Conservation (phyloP, 2,113 vertebrate species). For the Manacus vitellinus region DNA sequence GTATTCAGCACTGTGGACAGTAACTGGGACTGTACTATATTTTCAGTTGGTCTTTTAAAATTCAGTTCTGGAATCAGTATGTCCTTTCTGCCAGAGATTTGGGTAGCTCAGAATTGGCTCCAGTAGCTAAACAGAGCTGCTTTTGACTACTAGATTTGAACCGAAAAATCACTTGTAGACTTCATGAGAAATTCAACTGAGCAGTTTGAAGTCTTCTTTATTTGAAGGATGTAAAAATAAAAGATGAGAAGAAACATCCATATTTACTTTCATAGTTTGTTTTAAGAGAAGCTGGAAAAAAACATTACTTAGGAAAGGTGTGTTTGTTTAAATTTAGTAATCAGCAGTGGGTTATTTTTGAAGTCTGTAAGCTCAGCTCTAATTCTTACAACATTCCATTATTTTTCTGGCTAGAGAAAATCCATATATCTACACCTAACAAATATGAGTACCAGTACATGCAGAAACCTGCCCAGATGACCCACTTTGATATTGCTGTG, state of each 20-base stretch:
- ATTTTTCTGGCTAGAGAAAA: slow-evolving; percentile 83
- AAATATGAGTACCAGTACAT: slow-evolving; percentile 95
- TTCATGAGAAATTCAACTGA: background rate
- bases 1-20: slow-evolving; percentile 67
- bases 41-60: slow-evolving; percentile 3
- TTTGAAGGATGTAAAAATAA: background rate
- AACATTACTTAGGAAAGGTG: background rate
- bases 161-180: background rate
- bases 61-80: slow-evolving; percentile 23
- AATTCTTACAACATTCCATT: background rate
- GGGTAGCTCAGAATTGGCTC: background rate
- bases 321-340: background rate
- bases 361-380: background rate
- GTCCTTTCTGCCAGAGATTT: slow-evolving; percentile 10
- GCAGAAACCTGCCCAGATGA: slow-evolving; percentile 86
- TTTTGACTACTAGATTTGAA: slow-evolving; percentile 35
- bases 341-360: background rate
- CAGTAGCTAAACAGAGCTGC: slow-evolving; percentile 2
- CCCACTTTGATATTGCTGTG: slow-evolving; percentile 83
- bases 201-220: background rate
- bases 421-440: slow-evolving; percentile 94
- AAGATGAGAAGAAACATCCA: background rate
- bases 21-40: slow-evolving; percentile 23
- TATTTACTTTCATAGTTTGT: background rate
- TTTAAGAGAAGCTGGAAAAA: background rate